Base-by-base conservation (phyloP, 2,888 invertebrate species). In the Chloroclystis v-ata region DNA sequence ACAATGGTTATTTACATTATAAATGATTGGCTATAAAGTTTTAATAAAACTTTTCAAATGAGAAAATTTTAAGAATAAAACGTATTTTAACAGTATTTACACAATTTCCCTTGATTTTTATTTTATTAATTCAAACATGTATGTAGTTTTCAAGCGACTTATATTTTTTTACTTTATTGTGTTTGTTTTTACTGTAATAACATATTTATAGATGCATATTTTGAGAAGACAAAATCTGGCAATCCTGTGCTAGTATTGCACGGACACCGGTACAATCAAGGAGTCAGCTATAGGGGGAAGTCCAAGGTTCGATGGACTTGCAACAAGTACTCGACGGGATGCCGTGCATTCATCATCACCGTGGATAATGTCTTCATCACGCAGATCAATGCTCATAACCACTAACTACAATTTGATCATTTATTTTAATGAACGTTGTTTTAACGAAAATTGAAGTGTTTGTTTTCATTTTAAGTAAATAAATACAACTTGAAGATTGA, bases 251-350 rank as follows among this genome's bases (percentile, higher is more conserved):
- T 48, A 7, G 43, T 48, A 11, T 48, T 25, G 32, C 10, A 39
- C 28, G 39, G 47, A 3, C 16, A 35, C 25, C 38, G 43, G 28
- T 48, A 43, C 14, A 48, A 48, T 14, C 13, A 13, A 4, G 24
- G 38, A 25, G 5, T n/a, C 0, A 7, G 13, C 14, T 12, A 28
- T 13, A 13, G 12, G 28, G 43, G 38, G 3, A 20, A 20, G 7
- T 26, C 43, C 2, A 48, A 43, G 26, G 11, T 8, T 1, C 42
- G 47, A 5, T 48, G 43, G 47, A 48, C 43, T 29, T 48, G 47
- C 25, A 43, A 43, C 10, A 48, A 48, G 42, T 33, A 43, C 12
- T 33, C 47, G 1, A 9, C 38, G 1, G 47, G 43, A n/a, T 48
- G 47, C 12, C 43, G 39, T n/a, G 43, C 39, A 4, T 25, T 28